phyloP scores from a whole-genome alignment of 2,113 vertebrate genomes.

The Cyanoliseus patagonus region DNA sequence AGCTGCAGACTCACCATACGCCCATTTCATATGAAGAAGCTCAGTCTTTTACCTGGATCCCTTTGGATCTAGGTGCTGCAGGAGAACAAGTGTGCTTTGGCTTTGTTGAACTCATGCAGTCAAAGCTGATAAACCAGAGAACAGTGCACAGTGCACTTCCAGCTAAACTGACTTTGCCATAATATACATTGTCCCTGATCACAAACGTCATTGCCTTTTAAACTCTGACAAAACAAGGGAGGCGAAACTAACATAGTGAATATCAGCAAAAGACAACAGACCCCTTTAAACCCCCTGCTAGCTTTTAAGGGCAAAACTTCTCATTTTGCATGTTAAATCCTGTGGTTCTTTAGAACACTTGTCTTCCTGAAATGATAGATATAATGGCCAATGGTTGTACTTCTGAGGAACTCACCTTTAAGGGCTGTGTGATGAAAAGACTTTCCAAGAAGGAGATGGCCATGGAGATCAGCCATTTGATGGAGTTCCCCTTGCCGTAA shows the following conservation, averaged over 20 bases:
- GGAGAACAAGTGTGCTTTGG: not conserved
- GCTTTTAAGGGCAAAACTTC: not conserved
- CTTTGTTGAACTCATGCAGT: not conserved
- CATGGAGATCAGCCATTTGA: conserved; percentile 94
- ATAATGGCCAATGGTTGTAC: not conserved
- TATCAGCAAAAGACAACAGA: not conserved
- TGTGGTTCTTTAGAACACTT: not conserved
- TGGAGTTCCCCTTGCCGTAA: conserved; percentile 87
- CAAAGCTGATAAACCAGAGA: not conserved
- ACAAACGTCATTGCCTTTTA: not conserved
- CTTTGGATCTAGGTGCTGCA: not conserved
- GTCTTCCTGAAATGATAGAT: not conserved
- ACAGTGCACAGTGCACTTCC: not conserved
- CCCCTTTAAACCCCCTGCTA: not conserved
- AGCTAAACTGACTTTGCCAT: not conserved
- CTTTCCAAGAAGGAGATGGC: conserved; percentile 91
- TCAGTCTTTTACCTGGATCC: not conserved
- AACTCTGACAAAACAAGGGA: not conserved
- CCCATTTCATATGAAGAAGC: not conserved
- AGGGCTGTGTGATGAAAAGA: conserved; percentile 91
- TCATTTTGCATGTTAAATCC: not conserved
- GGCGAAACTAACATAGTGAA: not conserved
- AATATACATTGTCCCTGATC: not conserved
- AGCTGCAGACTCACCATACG: not conserved
- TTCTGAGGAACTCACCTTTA: conserved; percentile 82